These are phyloP conservation scores for Alectura lathami DNA, from an alignment of 2,113 vertebrate species.

Conservation along the genomic window DNA sequence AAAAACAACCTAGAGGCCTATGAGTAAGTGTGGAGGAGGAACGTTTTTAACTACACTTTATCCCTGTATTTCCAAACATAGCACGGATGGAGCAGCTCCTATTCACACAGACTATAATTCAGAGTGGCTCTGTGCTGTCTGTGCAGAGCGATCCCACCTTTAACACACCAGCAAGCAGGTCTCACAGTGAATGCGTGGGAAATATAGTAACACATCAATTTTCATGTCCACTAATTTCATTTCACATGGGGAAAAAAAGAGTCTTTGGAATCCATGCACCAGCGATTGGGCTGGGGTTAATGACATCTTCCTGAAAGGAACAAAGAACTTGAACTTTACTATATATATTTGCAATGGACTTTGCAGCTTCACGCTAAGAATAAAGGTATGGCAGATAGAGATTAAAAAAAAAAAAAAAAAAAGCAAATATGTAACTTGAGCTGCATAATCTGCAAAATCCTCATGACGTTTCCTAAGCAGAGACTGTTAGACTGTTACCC, in stretches of 20 bases:
- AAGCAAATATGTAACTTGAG: neutral
- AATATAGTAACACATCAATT: neutral
- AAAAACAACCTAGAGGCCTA: neutral
- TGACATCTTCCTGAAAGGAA: neutral
- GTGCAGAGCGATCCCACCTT: neutral
- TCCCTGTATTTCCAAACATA: constrained; percentile 9
- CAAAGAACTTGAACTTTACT: neutral
- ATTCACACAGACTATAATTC: neutral
- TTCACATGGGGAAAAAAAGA: neutral
- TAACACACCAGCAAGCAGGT: neutral
- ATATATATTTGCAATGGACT: neutral
- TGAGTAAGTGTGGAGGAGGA: constrained; percentile 41
- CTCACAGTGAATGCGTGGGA: neutral
- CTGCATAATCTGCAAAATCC: neutral
- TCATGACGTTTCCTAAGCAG: neutral
- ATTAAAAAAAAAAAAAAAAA: neutral
- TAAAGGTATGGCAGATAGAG: neutral
- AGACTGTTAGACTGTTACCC: neutral
- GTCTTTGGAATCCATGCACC: neutral
- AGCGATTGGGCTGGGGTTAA: neutral
- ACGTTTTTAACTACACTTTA: constrained; percentile 24
- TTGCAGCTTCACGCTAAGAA: neutral
- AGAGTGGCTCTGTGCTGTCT: neutral
- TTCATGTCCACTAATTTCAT: neutral
- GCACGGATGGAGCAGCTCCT: neutral